Base-by-base conservation (phyloP, 1,140 invertebrate genomes). In the Plodia interpunctella region DNA sequence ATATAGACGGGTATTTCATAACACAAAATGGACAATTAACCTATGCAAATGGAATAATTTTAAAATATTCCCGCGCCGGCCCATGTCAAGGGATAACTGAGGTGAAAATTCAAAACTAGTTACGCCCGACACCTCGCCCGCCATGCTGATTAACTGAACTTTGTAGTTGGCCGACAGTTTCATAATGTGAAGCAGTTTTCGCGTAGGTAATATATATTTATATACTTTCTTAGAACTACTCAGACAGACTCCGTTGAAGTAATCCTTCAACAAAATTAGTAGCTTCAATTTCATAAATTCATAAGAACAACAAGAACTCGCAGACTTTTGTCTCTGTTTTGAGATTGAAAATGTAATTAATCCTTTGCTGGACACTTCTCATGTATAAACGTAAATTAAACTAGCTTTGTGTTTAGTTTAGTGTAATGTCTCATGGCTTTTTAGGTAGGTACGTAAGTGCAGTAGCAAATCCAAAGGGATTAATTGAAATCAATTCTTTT, bases 121-220 rank as follows among this genome's bases (percentile, higher is more conserved):
- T 76, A 71, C 65, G 76, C 68, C 69, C 73, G 66, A 18, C 65
- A 56, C 57, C 65, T 69, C 71, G 61, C 21, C 74, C 74, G 70
- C 69, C 65, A 70, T 77, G 79, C 68, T 81, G 78, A 84, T 84
- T 82, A 80, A 82, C 81, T 74, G 78, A 81, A 82, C 68, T 82
- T 84, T 76, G 61, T 59, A 65, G 59, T 55, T 68, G 63, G 55
- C 65, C 60, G 60, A 71, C 75, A 73, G 63, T 78, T 79, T 75
- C 78, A 78, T 74, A 79, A 83, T 74, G 74, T 72, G 64, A 61
- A 69, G 66, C 65, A 78, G 70, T 78, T 74, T 59, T 66, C 65
- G 71, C 70, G 68, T n/a, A n/a, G n/a, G n/a, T 70, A 71, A 74
- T 63, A 77, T 72, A 74, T 57, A 58, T 59, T 18, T 49, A 38